These are phyloP conservation scores for Sciaenops ocellatus DNA, from an alignment of 2,797 vertebrate genomes.

Conservation along the genomic window DNA sequence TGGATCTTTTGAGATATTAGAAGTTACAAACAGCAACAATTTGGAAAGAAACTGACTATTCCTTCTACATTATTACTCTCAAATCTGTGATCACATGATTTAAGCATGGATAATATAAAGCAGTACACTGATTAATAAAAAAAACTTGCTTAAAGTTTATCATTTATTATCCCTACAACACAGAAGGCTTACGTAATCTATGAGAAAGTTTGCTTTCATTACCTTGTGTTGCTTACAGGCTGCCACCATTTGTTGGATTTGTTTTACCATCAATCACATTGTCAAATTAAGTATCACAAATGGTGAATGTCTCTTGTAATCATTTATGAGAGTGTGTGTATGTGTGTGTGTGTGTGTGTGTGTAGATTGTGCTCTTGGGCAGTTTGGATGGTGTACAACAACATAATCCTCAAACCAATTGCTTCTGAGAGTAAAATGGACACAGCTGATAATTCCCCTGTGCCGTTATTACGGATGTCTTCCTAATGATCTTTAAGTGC, in stretches of 20 bases:
- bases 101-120: background rate
- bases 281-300: constrained; percentile 17
- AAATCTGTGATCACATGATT: background rate
- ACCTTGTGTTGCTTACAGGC: constrained; percentile 18
- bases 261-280: constrained; percentile 7
- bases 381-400: constrained; percentile 1
- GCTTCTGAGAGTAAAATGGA: constrained; percentile 43
- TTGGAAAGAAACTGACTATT: background rate
- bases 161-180: background rate
- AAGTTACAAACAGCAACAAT: background rate
- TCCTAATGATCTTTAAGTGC: constrained; percentile 71
- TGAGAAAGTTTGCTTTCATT: background rate
- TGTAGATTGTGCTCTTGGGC: background rate
- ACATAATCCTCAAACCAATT: constrained; percentile 30
- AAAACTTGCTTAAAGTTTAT: background rate
- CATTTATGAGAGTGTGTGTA: background rate
- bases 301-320: background rate
- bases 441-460: constrained; percentile 27
- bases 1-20: background rate
- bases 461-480: constrained; percentile 36
- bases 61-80: background rate
- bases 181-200: background rate
- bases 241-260: constrained; percentile 9
- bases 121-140: background rate
- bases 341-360: no score